These are phyloP conservation scores for human DNA, from an alignment of 2,113 vertebrate species.

Conservation along the genomic window DNA sequence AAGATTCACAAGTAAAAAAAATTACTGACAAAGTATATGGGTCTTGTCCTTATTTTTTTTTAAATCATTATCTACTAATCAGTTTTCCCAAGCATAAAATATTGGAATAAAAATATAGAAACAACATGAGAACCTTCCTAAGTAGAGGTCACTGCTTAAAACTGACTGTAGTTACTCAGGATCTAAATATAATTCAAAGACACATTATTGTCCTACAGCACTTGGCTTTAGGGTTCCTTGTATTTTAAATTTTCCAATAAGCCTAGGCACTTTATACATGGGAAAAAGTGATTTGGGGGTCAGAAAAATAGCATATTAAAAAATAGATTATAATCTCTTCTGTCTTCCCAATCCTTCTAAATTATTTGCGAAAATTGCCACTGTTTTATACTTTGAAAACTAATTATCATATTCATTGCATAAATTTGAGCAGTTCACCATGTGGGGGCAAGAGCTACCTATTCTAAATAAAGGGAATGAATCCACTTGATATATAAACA, in stretches of 20 bases:
- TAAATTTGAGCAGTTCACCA: neutral
- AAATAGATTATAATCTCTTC: neutral
- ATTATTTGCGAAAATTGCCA: slow-evolving; percentile 16
- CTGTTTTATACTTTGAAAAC: slow-evolving; percentile 11
- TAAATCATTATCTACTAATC: neutral
- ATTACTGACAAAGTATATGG: neutral
- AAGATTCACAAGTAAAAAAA: slow-evolving; percentile 13
- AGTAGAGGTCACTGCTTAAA: neutral
- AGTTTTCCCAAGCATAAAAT: slow-evolving; percentile 37
- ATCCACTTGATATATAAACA: neutral
- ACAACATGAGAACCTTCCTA: neutral
- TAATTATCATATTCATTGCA: neutral
- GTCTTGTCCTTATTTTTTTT: neutral
- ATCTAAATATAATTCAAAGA: neutral
- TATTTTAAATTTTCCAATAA: slow-evolving; percentile 20
- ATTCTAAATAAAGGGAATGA: neutral
- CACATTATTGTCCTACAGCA: neutral
- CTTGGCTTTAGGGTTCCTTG: neutral
- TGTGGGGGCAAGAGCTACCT: neutral
- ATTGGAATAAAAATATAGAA: neutral
- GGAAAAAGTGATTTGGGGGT: neutral
- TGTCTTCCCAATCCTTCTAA: slow-evolving; percentile 12
- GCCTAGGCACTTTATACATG: neutral
- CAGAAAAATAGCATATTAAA: neutral
- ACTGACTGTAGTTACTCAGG: neutral